Base-by-base conservation (phyloP, 2,113 vertebrate genomes). In the Chamaea fasciata region DNA sequence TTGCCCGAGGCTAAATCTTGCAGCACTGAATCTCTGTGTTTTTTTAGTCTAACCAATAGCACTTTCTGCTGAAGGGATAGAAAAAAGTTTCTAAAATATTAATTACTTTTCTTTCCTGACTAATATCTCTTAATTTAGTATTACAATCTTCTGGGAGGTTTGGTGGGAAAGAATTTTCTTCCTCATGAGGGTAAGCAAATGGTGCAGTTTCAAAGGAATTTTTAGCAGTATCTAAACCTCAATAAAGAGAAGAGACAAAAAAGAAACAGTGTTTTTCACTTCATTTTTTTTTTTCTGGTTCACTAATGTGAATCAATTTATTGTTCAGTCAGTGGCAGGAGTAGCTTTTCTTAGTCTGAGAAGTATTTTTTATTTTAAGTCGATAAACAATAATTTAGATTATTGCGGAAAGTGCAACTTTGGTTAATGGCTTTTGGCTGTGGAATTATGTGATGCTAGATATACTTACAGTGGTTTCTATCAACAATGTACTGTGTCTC, bases 201-300 rank as follows among this genome's bases (percentile, higher is more conserved):
- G 81, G 81, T 95, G 41, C 49, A 74, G 53, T 94, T 95, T 96
- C 91, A 96, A 93, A 97, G 70, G 49, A 28, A 27, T 50, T 71
- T 79, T 79, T 82, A 84, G 50, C 9, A 56, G 65, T 33, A 52
- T 89, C 77, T 94, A 63, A 80, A 93, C 78, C 42, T 90, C 67
- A 86, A 13, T 80, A 68, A 94, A 73, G 35, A 83, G 49, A 64
- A 77, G 37, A 93, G 53, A 21, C 33, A 83, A 60, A 92, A 94
- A 88, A 65, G n/a, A 88, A 93, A 47, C 41, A 35, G 19, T 28
- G 35, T 65, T 59, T 83, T 83, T 83, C 39, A n/a, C 41, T 84
- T 79, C 27, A 35, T 68, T 84, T 86, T 92, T 79, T 92, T 79
- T 82, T 49, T 81, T 52, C 24, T 75, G 31, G 5, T 70, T 77